Conservation (phyloP, 2,797 vertebrate species). For the Acropternis orthonyx region DNA sequence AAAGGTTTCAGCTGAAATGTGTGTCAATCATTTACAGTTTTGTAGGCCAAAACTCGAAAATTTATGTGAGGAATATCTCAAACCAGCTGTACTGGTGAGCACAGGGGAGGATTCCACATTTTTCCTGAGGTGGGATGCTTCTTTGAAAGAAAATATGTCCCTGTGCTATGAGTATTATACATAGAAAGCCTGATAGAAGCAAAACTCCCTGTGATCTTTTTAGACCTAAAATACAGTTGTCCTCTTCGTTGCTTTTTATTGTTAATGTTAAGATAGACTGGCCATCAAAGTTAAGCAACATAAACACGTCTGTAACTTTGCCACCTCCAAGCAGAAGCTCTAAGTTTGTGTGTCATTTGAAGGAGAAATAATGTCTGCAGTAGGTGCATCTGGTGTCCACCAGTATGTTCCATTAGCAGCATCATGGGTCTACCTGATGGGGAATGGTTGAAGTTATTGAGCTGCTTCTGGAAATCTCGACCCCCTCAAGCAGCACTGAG, state of each 20-base stretch:
- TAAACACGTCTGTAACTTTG: neutral
- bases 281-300: neutral
- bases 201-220: neutral
- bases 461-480: neutral
- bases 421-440: accelerated
- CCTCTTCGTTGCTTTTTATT: neutral
- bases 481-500: neutral
- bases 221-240: neutral
- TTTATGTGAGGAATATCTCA: slow-evolving; percentile 35
- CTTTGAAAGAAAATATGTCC: neutral
- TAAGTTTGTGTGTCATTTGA: neutral
- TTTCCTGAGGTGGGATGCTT: neutral
- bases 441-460: neutral
- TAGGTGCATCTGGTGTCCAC: neutral
- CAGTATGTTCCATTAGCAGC: neutral
- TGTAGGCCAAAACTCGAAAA: slow-evolving; percentile 34
- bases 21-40: slow-evolving; percentile 40
- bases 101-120: slow-evolving; percentile 15
- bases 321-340: neutral
- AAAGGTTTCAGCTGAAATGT: slow-evolving; percentile 44
- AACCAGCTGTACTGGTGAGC: slow-evolving; percentile 41
- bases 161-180: neutral
- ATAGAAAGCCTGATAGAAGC: neutral
- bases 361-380: neutral
- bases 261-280: neutral